Evolutionary conservation across 2,113 vertebrate species (phyloP).

Genomic region (Cathartes aura): DNA sequence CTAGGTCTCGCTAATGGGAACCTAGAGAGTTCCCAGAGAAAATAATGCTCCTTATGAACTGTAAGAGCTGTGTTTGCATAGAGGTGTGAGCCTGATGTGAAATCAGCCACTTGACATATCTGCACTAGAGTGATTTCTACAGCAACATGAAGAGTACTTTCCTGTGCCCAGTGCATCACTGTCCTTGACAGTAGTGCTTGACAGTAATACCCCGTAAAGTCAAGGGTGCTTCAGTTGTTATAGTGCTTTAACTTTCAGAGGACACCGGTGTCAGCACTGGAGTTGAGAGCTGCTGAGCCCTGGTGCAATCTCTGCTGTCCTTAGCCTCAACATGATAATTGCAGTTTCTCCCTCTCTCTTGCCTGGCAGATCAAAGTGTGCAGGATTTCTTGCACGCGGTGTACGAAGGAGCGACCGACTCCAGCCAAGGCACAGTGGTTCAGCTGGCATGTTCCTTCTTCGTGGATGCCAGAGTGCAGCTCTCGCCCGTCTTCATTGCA

Average conservation of each 20-base stretch:
- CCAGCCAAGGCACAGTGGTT: slow-evolving; percentile 64
- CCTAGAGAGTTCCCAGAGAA: neutral
- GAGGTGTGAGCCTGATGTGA: neutral
- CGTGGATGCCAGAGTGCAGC: slow-evolving; percentile 65
- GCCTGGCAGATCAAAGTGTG: slow-evolving; percentile 75
- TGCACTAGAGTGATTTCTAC: neutral
- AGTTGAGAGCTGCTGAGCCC: neutral
- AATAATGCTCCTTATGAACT: neutral
- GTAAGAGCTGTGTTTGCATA: neutral
- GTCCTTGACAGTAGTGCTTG: neutral
- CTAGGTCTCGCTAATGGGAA: neutral
- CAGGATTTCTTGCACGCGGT: slow-evolving; percentile 69
- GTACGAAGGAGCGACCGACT: slow-evolving; percentile 55
- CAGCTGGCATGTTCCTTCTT: slow-evolving; percentile 83
- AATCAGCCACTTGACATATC: neutral
- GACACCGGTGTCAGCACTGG: neutral
- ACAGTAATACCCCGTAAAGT: neutral
- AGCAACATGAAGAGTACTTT: neutral
- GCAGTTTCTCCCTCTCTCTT: neutral
- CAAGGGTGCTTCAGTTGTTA: neutral
- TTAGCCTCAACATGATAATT: too few relatives aligned
- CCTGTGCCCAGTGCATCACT: fast-evolving
- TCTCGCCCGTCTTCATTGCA: slow-evolving; percentile 77
- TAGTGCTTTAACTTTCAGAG: neutral
- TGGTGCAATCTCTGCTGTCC: neutral